Percentiles rank a stretch among this genome's conserved stretches.
Evolutionary conservation across 2,113 vertebrate genomes (phyloP).

Genomic region (Calypte anna): DNA sequence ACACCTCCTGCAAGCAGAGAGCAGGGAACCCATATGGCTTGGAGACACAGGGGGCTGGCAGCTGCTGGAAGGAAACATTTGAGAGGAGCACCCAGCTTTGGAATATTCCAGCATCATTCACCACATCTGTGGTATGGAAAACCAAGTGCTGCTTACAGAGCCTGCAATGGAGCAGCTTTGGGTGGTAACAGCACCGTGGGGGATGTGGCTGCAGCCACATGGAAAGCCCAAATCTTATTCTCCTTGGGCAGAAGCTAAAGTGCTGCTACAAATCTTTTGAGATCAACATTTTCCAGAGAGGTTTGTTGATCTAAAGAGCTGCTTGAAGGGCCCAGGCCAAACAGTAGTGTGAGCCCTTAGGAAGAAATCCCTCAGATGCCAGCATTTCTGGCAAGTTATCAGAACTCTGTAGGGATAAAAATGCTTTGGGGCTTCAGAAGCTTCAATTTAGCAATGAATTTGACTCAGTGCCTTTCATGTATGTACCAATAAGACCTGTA

Average conservation of each 20-base stretch:
- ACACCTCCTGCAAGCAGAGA: background rate
- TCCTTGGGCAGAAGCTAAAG: conserved; percentile 15
- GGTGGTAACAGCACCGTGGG: background rate
- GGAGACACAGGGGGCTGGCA: accelerated
- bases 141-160: background rate
- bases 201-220: background rate
- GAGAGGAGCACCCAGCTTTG: background rate
- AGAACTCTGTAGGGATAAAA: background rate
- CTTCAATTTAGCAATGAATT: conserved; percentile 40
- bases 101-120: background rate
- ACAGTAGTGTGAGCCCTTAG: background rate
- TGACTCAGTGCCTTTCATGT: conserved; percentile 24
- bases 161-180: background rate
- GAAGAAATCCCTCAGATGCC: background rate
- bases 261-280: conserved; percentile 3
- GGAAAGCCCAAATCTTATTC: background rate
- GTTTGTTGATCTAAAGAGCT: conserved; percentile 7
- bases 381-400: background rate
- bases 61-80: background rate
- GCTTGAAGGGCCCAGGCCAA: conserved; percentile 8
- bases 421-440: background rate
- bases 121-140: accelerated
- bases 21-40: background rate
- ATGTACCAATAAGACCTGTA: conserved; percentile 8
- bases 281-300: background rate